A percentile compares a stretch with the other conserved stretches of the same genome.
phyloP scores from a whole-genome alignment of 2,888 invertebrate species.

The Hesperia comma region DNA sequence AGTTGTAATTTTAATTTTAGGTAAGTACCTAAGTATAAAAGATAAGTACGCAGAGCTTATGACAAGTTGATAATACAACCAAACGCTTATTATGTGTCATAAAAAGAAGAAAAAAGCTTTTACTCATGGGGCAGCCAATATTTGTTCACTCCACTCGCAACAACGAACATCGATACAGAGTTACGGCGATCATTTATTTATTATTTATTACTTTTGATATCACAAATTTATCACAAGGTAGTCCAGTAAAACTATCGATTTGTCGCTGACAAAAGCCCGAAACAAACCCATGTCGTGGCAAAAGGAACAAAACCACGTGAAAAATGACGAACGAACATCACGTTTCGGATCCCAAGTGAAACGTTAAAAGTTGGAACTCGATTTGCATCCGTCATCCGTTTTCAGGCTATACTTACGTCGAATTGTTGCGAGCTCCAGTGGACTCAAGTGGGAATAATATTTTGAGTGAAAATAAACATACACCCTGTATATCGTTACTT shows the following conservation, averaged over 20 bases:
- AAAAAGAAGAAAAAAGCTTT: too few species aligned
- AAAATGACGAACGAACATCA: constrained; percentile 32
- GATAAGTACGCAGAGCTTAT: too few species aligned
- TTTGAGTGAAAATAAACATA: not conserved
- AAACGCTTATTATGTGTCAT: too few species aligned
- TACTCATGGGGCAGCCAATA: too few species aligned
- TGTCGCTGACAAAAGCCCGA: constrained; percentile 10
- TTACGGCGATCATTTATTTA: not conserved
- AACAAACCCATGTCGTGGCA: constrained; percentile 4
- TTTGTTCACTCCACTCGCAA: too few species aligned
- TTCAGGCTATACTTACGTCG: not conserved
- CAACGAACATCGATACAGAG: too few species aligned
- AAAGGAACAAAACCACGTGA: constrained; percentile 32
- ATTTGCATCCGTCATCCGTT: constrained; percentile 27
- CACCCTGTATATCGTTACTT: too few species aligned
- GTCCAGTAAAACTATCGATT: constrained; percentile 9
- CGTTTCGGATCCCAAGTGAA: constrained; percentile 33
- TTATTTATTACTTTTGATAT: constrained; percentile 6
- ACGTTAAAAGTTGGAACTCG: constrained; percentile 34
- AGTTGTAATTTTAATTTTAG: too few species aligned
- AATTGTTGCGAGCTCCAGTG: constrained; percentile 1
- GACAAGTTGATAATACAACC: too few species aligned
- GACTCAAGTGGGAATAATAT: not conserved
- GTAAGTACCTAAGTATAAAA: too few species aligned
- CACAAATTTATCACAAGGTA: not conserved